Conservation (phyloP, 2,888 invertebrate species). For the Callosobruchus maculatus region DNA sequence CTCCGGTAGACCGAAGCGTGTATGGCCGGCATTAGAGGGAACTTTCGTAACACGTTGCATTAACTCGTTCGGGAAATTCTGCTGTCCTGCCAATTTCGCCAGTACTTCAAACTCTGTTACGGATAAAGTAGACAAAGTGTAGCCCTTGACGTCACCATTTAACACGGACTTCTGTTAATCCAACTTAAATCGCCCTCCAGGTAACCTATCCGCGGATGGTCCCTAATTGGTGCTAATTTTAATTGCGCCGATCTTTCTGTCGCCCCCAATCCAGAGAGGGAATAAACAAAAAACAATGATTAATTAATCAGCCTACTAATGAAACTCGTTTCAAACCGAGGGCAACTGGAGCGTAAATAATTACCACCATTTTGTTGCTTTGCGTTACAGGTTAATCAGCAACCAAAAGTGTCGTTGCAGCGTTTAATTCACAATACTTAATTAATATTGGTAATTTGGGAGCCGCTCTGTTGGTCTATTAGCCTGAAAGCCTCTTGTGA, state of each 20-base stretch:
- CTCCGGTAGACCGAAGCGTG: too few relatives aligned
- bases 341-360: neutral
- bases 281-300: neutral
- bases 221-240: neutral
- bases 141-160: neutral
- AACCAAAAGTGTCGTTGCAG: neutral
- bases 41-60: too few relatives aligned
- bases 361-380: neutral
- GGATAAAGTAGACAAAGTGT: neutral
- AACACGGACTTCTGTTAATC: neutral
- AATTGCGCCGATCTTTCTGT: neutral
- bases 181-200: neutral
- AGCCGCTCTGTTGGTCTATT: neutral
- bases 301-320: neutral
- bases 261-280: neutral
- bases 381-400: neutral
- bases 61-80: too few relatives aligned
- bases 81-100: too few relatives aligned
- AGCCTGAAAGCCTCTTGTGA: neutral
- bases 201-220: neutral
- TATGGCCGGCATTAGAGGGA: too few relatives aligned
- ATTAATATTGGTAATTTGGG: neutral
- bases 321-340: neutral
- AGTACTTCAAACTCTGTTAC: too few relatives aligned
- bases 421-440: neutral